Conservation (phyloP, 92 coral and sea anemone species). For the Heteractis magnifica region DNA sequence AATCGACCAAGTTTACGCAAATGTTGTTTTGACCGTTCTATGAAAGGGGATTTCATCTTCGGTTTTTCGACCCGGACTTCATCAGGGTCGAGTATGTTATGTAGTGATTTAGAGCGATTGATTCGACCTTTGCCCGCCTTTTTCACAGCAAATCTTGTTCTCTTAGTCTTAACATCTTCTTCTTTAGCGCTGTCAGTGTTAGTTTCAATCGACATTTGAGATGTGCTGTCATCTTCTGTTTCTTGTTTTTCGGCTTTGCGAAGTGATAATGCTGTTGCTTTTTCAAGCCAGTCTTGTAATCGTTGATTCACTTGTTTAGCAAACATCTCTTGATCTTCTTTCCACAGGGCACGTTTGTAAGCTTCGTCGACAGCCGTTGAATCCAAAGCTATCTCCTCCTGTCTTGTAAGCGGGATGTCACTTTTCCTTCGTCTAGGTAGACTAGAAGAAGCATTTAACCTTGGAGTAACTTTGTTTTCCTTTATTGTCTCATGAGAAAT, state of each 20-base stretch:
- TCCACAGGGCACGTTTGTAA: conserved; percentile 24
- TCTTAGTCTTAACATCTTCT: conserved; percentile 5
- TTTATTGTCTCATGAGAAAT: neutral
- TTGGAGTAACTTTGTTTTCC: neutral
- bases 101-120: conserved; percentile 38
- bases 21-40: conserved; percentile 21
- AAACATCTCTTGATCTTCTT: conserved; percentile 34
- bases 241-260: conserved; percentile 4
- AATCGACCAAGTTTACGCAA: conserved; percentile 30
- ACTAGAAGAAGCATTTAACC: neutral
- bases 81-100: conserved; percentile 16
- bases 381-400: neutral
- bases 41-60: neutral
- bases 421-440: conserved; percentile 3
- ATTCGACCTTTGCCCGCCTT: conserved; percentile 11
- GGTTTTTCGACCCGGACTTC: conserved; percentile 10
- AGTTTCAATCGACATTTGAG: neutral
- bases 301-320: conserved; percentile 35
- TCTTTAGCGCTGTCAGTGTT: conserved; percentile 13
- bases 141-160: conserved; percentile 18
- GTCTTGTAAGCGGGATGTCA: neutral
- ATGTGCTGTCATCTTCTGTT: neutral
- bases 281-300: conserved; percentile 34
- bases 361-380: neutral
- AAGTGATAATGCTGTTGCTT: conserved; percentile 32